phyloP scores from a whole-genome alignment of 2,113 vertebrate species.

The Chaenocephalus aceratus region DNA sequence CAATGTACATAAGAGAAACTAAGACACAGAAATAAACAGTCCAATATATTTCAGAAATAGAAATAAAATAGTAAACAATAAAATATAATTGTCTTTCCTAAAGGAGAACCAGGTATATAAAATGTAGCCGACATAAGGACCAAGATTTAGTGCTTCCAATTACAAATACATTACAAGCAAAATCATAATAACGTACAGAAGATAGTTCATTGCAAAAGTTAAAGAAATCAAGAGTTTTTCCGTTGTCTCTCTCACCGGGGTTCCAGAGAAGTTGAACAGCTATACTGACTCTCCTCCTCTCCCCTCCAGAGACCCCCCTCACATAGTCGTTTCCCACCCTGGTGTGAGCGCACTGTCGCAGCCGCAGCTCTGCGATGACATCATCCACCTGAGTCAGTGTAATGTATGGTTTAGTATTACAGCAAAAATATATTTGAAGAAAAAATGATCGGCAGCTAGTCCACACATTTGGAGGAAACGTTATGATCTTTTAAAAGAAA shows the following conservation, averaged over 20 bases:
- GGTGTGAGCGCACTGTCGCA: constrained; percentile 94
- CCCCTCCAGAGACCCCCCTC: constrained; percentile 92
- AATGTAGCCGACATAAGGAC: too few species aligned
- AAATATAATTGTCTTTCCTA: too few species aligned
- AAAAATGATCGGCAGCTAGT: too few species aligned
- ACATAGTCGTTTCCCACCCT: constrained; percentile 90
- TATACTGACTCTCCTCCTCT: constrained; percentile 94
- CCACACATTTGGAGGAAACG: too few species aligned
- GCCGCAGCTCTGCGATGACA: constrained; percentile 93
- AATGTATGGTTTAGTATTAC: background rate
- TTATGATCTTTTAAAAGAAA: too few species aligned
- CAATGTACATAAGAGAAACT: too few species aligned
- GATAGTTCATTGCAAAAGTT: background rate
- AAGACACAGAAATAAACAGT: too few species aligned
- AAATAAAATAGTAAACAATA: too few species aligned
- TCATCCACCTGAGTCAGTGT: constrained; percentile 89
- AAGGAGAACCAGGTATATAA: too few species aligned
- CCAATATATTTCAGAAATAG: too few species aligned
- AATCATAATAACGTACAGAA: background rate
- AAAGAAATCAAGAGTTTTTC: background rate
- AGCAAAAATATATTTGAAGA: too few species aligned
- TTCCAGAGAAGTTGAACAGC: constrained; percentile 97
- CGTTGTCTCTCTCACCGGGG: constrained; percentile 86
- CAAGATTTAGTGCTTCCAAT: too few species aligned
- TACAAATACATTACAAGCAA: background rate